Conservation (phyloP, 2,113 vertebrate genomes). For the Prinia subflava region DNA sequence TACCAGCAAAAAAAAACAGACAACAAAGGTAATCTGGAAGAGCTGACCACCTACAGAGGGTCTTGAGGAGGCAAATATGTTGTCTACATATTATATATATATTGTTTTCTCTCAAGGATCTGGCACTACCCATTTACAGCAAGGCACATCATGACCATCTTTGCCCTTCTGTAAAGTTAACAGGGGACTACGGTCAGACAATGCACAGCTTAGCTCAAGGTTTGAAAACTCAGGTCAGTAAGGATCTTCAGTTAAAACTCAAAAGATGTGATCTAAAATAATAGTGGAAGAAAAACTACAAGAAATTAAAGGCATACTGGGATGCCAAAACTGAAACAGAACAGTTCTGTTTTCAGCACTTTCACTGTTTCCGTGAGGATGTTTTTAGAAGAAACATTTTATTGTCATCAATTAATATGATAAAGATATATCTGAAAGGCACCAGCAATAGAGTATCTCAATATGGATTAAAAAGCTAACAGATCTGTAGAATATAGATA, state of each 20-base stretch:
- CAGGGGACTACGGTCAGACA: neutral
- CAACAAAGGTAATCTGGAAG: neutral
- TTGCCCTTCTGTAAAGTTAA: fast-evolving
- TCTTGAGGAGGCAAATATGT: neutral
- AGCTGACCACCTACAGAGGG: neutral
- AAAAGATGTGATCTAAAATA: neutral
- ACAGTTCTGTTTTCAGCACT: neutral
- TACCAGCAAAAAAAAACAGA: neutral
- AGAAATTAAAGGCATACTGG: neutral
- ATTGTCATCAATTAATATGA: neutral
- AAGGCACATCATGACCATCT: neutral
- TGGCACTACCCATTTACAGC: neutral
- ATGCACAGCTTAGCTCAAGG: neutral
- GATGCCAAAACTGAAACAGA: neutral
- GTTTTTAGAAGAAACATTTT: neutral
- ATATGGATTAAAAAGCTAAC: neutral
- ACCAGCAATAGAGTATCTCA: neutral
- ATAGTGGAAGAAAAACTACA: neutral
- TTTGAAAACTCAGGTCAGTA: neutral
- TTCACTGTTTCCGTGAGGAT: neutral
- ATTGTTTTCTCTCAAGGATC: neutral
- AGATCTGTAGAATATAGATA: neutral
- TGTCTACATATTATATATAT: neutral
- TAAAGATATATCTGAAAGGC: neutral
- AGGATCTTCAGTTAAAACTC: neutral